Base-by-base conservation (phyloP, 2,888 invertebrate species). In the Euplagia quadripunctaria region DNA sequence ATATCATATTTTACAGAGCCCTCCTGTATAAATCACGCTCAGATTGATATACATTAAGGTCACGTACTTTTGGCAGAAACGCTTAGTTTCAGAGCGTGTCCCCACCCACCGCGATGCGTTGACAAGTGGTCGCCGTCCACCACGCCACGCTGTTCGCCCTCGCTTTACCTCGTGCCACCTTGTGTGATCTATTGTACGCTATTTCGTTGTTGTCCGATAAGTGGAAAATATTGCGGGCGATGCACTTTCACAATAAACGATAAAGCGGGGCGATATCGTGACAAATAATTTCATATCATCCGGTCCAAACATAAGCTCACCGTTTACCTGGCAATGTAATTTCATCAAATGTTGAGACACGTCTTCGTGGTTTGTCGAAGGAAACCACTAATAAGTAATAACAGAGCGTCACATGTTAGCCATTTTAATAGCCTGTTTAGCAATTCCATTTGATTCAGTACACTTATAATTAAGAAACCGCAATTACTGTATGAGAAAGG, bases 1-100 rank as follows among this genome's bases (percentile, higher is more conserved):
- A 95, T 96, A 94, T 96, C 95, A 96, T 95, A 96, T 95, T 96
- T 96, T 95, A 95, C 94, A 94, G 91, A 94, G 93, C 92, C 94
- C 92, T 90, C 92, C 91, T 86, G 91, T 94, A 94, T 95, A 95
- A 95, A 95, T 95, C 95, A 94, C 88, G 89, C 84, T 88, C 82
- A 91, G 92, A 95, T 95, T 95, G 95, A 95, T 95, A 95, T 94
- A 95, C 94, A 95, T 94, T 94, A 94, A 94, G 94, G 94, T 95
- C 95, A 95, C 95, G 95, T 95, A 93, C 92, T 92, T 92, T 91
- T 92, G 94, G 92, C 94, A 93, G 92, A 89, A 88, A 85, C 93
- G 93, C 91, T 94, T 94, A 93, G 94, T 94, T 93, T 90, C 58
- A 84, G 86, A 85, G 76, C 75, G 72, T 73, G 77, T 73, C 73